Conservation (phyloP, 2,888 invertebrate species). For the Pantelozetes paolii region DNA sequence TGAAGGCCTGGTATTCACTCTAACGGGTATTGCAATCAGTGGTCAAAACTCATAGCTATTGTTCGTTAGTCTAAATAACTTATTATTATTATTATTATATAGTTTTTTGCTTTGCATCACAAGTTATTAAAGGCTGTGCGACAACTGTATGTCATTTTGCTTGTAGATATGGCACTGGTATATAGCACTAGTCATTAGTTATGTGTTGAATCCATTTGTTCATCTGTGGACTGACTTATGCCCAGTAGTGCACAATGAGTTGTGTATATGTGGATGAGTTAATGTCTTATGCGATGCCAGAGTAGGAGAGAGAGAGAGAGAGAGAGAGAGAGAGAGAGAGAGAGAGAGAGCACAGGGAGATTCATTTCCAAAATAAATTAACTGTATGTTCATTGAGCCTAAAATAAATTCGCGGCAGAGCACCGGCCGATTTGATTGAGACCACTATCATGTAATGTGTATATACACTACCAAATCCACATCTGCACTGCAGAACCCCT, state of each 20-base stretch:
- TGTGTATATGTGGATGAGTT: neutral
- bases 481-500: neutral
- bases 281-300: neutral
- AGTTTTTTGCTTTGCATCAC: conserved; percentile 24
- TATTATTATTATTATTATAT: conserved; percentile 1
- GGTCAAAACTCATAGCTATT: conserved; percentile 6
- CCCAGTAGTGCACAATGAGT: conserved; percentile 15
- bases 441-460: conserved; percentile 2
- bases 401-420: neutral
- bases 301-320: conserved; percentile 6
- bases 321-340: conserved; percentile 29
- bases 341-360: neutral
- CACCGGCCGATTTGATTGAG: conserved; percentile 1
- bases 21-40: neutral
- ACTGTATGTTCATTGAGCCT: conserved; percentile 11
- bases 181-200: conserved; percentile 23
- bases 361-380: conserved; percentile 27
- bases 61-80: conserved; percentile 8
- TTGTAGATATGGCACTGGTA: neutral
- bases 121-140: neutral
- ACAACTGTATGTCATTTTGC: conserved; percentile 4
- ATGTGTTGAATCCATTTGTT: conserved; percentile 29
- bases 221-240: conserved; percentile 1
- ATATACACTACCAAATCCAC: neutral
- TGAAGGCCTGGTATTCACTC: neutral